Base-by-base conservation (phyloP, 2,797 vertebrate species). In the Neosilurus hyrtlii region DNA sequence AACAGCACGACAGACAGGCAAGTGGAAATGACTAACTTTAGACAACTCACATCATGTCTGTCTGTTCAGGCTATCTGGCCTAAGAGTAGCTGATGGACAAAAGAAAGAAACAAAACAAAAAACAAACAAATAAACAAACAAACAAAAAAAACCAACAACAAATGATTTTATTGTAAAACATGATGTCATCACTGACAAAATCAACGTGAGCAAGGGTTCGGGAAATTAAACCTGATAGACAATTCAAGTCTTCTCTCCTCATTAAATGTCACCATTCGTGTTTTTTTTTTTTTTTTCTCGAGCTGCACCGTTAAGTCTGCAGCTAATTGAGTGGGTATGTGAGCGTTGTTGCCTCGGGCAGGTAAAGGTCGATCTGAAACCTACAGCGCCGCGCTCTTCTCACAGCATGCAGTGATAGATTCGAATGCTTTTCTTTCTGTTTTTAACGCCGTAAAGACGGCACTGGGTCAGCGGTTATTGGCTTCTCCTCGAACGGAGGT, bases 41-140 rank as follows among this genome's bases (percentile, higher is more conserved):
- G 95, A 97, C 96, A 97, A 98, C 97, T 99, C 98, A 99, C 98
- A 99, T 99, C 96, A 98, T 97, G 98, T 99, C 95, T 99, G 97
- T 98, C 98, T 99, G 98, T 96, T 99, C 97, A 99, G 97, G 96
- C 97, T 99, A 98, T 97, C 97, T 97, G 97, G 97, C 96, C 97
- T 99, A 98, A 99, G 97, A 97, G 97, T 97, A 97, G 98, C 98
- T 99, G 98, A 99, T 99, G 97, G 97, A 97, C 96, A 99, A 99
- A 99, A 99, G 96, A 99, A 99, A 98, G n/a, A 26, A 84, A 77
- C 30, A 76, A 61, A 57, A 9, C 87, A 87, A 84, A 74, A 10
- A 51, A 95, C 96, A 97, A 75, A 98, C 24, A 85, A 86, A 62
- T 89, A 92, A 84, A 52, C 26, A 14, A 81, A 85, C 89, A 90